Conservation (phyloP, 1,140 invertebrate species). For the Choristoneura fumiferana region DNA sequence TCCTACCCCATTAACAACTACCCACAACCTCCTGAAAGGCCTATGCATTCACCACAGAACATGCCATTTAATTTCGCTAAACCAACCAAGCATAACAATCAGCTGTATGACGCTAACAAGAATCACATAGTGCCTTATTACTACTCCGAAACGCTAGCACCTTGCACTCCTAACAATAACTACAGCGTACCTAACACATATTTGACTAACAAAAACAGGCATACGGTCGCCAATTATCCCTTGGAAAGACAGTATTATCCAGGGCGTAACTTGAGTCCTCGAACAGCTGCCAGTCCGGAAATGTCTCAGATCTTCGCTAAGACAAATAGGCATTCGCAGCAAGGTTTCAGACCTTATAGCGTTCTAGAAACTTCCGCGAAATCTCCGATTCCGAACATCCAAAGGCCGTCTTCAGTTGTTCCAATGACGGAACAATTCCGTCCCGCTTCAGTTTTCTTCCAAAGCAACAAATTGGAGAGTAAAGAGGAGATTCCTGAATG, state of each 20-base stretch:
- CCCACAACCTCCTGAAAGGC: slow-evolving; percentile 50
- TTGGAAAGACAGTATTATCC: slow-evolving; percentile 52
- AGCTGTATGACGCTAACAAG: slow-evolving; percentile 68
- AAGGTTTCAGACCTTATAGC: slow-evolving; percentile 61
- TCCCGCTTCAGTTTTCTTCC: slow-evolving; percentile 64
- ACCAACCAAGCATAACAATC: slow-evolving; percentile 54
- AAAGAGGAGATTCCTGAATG: slow-evolving; percentile 55
- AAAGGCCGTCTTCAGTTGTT: slow-evolving; percentile 61
- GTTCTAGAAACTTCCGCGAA: slow-evolving; percentile 59
- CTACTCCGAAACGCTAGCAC: slow-evolving; percentile 66
- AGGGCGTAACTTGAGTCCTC: slow-evolving; percentile 30
- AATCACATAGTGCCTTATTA: slow-evolving; percentile 73
- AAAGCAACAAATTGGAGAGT: slow-evolving; percentile 44
- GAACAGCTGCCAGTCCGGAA: slow-evolving; percentile 48
- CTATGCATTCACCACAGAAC: slow-evolving; percentile 46
- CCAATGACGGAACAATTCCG: slow-evolving; percentile 61
- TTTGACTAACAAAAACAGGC: slow-evolving; percentile 47
- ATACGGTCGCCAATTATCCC: slow-evolving; percentile 49
- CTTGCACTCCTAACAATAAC: slow-evolving; percentile 64
- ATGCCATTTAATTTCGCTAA: slow-evolving; percentile 44
- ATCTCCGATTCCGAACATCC: slow-evolving; percentile 49
- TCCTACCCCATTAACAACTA: slow-evolving; percentile 68
- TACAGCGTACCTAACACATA: slow-evolving; percentile 57
- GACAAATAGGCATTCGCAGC: slow-evolving; percentile 37
- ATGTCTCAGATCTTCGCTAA: slow-evolving; percentile 44